Base-by-base conservation (phyloP, 2,113 vertebrate genomes). In the Spea multiplicata region DNA sequence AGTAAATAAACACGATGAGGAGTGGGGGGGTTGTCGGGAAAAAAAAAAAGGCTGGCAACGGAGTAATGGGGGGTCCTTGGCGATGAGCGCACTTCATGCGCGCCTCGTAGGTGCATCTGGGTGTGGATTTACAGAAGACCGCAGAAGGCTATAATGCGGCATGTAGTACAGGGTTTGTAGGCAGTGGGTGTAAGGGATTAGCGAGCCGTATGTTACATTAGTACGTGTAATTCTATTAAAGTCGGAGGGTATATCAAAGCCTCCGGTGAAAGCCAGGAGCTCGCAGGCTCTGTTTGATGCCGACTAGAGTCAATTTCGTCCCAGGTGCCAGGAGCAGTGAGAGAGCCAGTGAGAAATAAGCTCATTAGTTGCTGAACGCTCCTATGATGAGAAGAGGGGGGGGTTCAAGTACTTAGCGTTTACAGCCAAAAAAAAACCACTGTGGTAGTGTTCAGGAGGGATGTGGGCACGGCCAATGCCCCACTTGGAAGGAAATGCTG, bases 271-370 rank as follows among this genome's bases (percentile, higher is more conserved):
- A 10, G 87, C 89, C 80, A 88, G 49, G 86, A 79, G 86, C 78
- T 88, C 84, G 86, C 75, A 83, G 87, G 87, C 87, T 83, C 88
- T 88, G 91, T 90, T 30, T 91, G 90, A 91, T 90, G 88, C 88
- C 80, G 90, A 91, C 90, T 92, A 90, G 90, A 93, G 87, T 89
- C 88, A 88, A 89, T 92, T 89, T 91, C 89, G 84, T 86, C 89
- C 86, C 66, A 9, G 80, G 89, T 93, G 92, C 92, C 92, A 92
- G 90, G 91, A 88, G 83, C 88, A 86, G 88, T 47, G 82, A 88
- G 89, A 83, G 84, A 5, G 89, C 87, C 84, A 87, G 86, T 84
- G 89, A 30, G 30, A 88, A 91, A 93, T 92, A 93, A 89, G 89
- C 82, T 85, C 86, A 91, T 93, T 91, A 93, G 91, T n/a, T 85